Conservation (phyloP, 2,888 invertebrate species). For the Drosophila nr. medialis region DNA sequence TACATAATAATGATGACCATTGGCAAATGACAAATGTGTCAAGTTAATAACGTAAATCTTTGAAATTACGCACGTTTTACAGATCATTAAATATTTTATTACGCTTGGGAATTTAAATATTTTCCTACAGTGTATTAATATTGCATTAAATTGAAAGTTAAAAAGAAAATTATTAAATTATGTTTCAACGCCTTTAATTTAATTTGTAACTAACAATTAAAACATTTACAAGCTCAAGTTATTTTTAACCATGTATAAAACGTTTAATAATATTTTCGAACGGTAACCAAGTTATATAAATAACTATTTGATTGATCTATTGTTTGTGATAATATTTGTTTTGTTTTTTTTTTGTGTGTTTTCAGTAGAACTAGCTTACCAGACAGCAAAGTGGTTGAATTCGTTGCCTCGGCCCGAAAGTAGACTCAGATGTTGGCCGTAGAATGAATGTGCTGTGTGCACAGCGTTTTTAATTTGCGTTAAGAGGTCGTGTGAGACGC, state of each 20-base stretch:
- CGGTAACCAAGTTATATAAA: not conserved
- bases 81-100: not conserved
- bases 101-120: not conserved
- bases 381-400: constrained; percentile 59
- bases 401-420: constrained; percentile 46
- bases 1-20: not conserved
- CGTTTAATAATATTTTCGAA: not conserved
- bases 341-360: not conserved
- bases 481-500: constrained; percentile 43
- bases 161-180: not conserved
- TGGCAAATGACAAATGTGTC: not conserved
- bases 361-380: constrained; percentile 52
- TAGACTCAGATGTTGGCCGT: constrained; percentile 15
- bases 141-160: not conserved
- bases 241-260: not conserved
- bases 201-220: not conserved
- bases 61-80: not conserved
- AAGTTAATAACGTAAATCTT: not conserved
- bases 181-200: not conserved
- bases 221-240: not conserved
- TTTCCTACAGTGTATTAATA: not conserved
- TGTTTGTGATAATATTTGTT: not conserved
- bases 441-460: not conserved
- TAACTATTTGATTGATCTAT: not conserved
- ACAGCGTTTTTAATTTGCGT: constrained; percentile 41